phyloP scores from a whole-genome alignment of 92 coral and sea anemone genomes.

The Montipora capitata region DNA sequence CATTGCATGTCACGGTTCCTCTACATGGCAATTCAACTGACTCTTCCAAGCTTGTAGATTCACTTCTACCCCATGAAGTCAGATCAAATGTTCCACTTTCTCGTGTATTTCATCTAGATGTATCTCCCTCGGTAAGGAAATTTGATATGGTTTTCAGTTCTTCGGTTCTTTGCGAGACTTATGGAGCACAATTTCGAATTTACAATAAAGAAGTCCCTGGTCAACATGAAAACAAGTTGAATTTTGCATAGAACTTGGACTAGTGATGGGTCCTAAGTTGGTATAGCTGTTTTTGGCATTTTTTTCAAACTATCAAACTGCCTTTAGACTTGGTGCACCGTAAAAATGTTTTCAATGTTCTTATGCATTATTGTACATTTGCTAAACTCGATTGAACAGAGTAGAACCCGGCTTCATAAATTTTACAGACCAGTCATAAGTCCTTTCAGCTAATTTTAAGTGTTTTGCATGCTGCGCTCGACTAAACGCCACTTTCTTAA shows the following conservation, averaged over 20 bases:
- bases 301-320: no score
- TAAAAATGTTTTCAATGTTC: no score
- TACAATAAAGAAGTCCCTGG: neutral
- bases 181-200: no score
- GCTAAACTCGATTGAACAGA: no score
- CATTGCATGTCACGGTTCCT: conserved; percentile 78
- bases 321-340: no score
- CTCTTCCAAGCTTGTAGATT: conserved; percentile 68
- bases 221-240: neutral
- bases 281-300: no score
- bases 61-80: conserved; percentile 76
- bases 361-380: no score
- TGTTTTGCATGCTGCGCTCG: no score
- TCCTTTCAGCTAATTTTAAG: no score
- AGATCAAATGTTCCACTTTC: conserved; percentile 83
- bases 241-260: neutral
- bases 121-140: conserved; percentile 90
- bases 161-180: neutral
- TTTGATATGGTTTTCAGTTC: neutral
- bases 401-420: no score
- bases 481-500: no score
- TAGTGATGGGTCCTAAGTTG: neutral
- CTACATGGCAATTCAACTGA: conserved; percentile 85
- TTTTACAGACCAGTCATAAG: no score
- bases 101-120: conserved; percentile 89